Percentiles rank a stretch among this genome's conserved stretches.
Evolutionary conservation across 2,113 vertebrate species (phyloP).

Genomic region (Channa maculata): DNA sequence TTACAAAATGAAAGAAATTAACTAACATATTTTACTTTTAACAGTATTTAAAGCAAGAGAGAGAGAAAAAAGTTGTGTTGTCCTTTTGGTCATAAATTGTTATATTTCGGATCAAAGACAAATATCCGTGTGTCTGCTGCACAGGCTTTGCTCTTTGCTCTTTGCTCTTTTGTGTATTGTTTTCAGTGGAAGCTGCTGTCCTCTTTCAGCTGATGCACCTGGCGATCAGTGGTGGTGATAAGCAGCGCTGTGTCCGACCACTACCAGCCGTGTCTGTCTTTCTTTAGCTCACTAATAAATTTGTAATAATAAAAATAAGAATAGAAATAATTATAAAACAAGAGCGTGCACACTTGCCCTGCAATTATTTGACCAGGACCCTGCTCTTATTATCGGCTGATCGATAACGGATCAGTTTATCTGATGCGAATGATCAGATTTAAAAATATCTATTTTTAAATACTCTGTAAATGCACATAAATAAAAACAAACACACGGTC

Average conservation of each 20-base stretch:
- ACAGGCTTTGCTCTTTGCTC: slow-evolving; percentile 8
- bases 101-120: neutral
- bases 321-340: neutral
- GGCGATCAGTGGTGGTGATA: slow-evolving; percentile 83
- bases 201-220: slow-evolving; percentile 83
- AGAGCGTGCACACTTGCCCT: too few species aligned
- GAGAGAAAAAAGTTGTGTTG: neutral
- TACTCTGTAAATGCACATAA: neutral
- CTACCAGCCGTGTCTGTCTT: slow-evolving; percentile 3
- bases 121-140: slow-evolving; percentile 32
- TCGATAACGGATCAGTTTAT: neutral
- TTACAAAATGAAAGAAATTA: neutral
- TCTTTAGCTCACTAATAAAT: neutral
- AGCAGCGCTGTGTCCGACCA: slow-evolving; percentile 40
- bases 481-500: neutral
- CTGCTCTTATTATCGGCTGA: neutral
- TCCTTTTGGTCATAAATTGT: neutral
- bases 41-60: neutral
- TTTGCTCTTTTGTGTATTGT: slow-evolving; percentile 71
- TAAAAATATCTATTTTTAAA: neutral
- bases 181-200: slow-evolving; percentile 72
- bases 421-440: neutral
- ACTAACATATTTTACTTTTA: too few species aligned
- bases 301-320: too few species aligned
- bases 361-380: neutral